These are phyloP conservation scores for Falcunculus frontatus DNA, from an alignment of 2,113 vertebrate genomes.

Conservation along the genomic window DNA sequence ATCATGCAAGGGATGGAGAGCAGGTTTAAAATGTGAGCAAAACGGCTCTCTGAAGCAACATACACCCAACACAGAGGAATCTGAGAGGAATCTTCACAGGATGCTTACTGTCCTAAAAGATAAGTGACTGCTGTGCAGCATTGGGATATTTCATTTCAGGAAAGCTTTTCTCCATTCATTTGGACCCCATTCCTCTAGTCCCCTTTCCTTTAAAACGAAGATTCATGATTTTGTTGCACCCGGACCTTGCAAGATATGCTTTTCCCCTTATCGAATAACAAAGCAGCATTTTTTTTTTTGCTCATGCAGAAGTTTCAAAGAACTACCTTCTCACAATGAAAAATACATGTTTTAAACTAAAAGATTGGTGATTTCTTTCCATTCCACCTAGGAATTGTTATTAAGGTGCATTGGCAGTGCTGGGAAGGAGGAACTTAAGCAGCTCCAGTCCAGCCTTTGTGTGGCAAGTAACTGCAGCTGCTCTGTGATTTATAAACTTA, in stretches of 20 bases:
- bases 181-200: not conserved
- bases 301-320: not conserved
- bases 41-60: not conserved
- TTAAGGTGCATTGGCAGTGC: not conserved
- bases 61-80: fast-evolving
- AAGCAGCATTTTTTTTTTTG: not conserved
- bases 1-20: not conserved
- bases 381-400: not conserved
- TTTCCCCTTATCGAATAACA: not conserved
- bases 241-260: not conserved
- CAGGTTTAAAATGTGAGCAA: not conserved
- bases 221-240: not conserved
- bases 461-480: not conserved
- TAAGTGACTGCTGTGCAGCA: not conserved
- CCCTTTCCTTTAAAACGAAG: not conserved
- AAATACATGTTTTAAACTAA: not conserved
- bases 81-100: not conserved
- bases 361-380: not conserved
- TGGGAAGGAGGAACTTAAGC: not conserved
- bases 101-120: not conserved
- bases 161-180: not conserved
- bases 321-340: not conserved
- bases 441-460: not conserved
- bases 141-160: not conserved
- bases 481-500: not conserved